A percentile compares a stretch with the other conserved stretches of the same genome.
phyloP scores from a whole-genome alignment of 2,797 vertebrate genomes.

The Heliangelus exortis region DNA sequence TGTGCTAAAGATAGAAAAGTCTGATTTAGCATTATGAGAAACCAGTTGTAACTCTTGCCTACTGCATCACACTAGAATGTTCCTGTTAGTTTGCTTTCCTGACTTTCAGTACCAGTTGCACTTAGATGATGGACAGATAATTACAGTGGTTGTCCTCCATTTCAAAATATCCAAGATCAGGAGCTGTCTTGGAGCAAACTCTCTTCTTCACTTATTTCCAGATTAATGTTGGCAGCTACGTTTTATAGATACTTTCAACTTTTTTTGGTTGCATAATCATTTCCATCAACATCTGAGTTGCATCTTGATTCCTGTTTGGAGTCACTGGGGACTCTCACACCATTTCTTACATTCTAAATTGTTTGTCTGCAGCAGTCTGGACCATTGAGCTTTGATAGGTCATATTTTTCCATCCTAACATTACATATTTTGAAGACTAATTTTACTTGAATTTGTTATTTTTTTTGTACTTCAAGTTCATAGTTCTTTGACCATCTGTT shows the following conservation, averaged over 20 bases:
- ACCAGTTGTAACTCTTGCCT: background rate
- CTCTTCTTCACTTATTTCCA: background rate
- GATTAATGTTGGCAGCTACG: background rate
- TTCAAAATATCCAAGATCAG: background rate
- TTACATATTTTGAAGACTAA: constrained; percentile 12
- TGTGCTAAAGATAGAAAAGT: background rate
- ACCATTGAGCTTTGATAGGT: background rate
- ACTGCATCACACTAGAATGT: background rate
- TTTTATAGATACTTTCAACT: background rate
- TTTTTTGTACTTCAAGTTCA: background rate
- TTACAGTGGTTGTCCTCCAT: background rate
- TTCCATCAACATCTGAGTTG: background rate
- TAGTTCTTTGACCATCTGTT: constrained; percentile 49
- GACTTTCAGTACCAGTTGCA: background rate
- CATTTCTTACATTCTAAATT: background rate
- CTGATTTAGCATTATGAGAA: background rate
- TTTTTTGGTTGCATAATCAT: background rate
- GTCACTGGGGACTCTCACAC: background rate
- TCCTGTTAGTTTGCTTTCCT: background rate
- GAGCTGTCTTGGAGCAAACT: background rate
- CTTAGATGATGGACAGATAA: background rate
- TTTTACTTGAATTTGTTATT: constrained; percentile 1
- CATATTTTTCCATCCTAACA: background rate
- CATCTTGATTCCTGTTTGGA: background rate
- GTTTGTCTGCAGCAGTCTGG: background rate